Conservation (phyloP, 1,140 invertebrate species). For the Wiebesia pumilae region DNA sequence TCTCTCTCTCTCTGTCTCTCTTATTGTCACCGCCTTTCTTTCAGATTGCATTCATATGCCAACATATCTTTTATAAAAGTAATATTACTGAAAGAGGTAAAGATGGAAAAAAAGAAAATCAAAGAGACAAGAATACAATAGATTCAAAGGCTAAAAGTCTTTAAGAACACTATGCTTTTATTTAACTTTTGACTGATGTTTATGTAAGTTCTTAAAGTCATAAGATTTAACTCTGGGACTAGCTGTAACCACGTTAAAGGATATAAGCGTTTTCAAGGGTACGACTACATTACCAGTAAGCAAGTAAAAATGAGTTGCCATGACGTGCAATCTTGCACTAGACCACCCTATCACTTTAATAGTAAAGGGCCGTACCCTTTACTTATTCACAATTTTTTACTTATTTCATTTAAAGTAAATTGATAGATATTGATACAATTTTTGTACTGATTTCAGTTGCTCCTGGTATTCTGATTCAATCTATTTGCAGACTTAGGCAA, state of each 20-base stretch:
- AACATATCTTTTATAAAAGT: neutral
- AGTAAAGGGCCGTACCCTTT: neutral
- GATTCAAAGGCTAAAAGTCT: neutral
- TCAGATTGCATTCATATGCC: neutral
- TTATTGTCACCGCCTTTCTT: neutral
- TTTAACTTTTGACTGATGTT: neutral
- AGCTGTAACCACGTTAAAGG: neutral
- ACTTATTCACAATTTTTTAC: neutral
- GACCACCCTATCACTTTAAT: slow-evolving; percentile 1
- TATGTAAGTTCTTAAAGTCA: neutral
- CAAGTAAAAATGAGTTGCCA: neutral
- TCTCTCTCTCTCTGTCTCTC: neutral
- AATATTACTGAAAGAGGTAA: neutral
- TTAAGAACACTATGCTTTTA: neutral
- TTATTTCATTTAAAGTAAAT: neutral
- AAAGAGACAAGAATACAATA: neutral
- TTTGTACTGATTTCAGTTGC: neutral
- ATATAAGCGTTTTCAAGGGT: neutral
- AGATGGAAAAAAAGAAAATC: too few species aligned
- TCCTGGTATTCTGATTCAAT: neutral
- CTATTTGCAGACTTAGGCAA: neutral
- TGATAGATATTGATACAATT: neutral
- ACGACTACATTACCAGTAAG: neutral
- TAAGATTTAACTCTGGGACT: neutral
- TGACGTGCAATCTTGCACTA: neutral